Percentiles rank a stretch among this genome's conserved stretches.
Evolutionary conservation across 2,113 vertebrate species (phyloP).

Genomic region (Rhinoderma darwinii): DNA sequence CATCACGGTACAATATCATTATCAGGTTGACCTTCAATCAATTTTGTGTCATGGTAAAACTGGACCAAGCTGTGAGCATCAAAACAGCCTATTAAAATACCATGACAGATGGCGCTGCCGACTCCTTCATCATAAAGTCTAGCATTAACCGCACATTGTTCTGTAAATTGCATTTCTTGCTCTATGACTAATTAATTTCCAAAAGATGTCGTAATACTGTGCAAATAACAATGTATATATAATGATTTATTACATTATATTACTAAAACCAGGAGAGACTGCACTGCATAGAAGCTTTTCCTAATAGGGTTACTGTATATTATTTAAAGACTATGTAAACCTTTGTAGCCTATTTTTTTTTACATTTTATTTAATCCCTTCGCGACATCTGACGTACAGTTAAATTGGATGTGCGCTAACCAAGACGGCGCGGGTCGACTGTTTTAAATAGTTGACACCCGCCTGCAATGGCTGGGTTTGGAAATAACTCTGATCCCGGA

Average conservation of each 20-base stretch:
- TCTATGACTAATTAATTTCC: constrained; percentile 39
- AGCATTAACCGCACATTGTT: constrained; percentile 47
- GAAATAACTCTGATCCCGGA: no score
- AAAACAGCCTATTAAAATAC: constrained; percentile 59
- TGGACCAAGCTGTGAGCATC: constrained; percentile 58
- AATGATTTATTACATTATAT: neutral
- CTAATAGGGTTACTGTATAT: no score
- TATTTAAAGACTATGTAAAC: no score
- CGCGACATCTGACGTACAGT: no score
- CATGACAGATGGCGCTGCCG: constrained; percentile 56
- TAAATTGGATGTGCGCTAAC: no score
- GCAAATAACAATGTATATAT: neutral
- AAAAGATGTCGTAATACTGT: neutral
- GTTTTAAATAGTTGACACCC: no score
- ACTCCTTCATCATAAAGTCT: constrained; percentile 39
- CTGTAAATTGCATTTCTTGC: constrained; percentile 28
- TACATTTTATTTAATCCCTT: no score
- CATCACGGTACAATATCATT: constrained; percentile 60
- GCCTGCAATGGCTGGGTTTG: no score
- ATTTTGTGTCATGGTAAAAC: constrained; percentile 60
- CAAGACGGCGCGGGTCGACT: no score
- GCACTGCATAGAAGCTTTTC: neutral
- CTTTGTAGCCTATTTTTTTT: no score
- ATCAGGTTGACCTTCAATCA: constrained; percentile 58
- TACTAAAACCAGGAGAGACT: neutral